Evolutionary conservation across 2,797 vertebrate species (phyloP).

Genomic region (Bradypodion pumilum): DNA sequence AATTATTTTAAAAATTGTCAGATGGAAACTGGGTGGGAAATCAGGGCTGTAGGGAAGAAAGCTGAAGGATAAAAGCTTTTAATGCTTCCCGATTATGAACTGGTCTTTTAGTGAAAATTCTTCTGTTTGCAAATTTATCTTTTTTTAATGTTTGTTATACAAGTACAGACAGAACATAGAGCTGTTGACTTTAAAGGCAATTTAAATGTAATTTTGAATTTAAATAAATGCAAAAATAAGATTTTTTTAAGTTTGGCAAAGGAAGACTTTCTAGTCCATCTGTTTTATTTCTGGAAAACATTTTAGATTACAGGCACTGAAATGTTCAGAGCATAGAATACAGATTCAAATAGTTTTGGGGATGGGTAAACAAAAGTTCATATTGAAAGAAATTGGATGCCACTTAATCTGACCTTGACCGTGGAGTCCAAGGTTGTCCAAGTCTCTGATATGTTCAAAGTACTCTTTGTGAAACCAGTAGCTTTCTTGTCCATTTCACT

Average conservation of each 20-base stretch:
- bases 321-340: conserved; percentile 15
- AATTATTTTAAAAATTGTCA: conserved; percentile 25
- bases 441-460: neutral
- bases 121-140: conserved; percentile 53
- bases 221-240: too few relatives aligned
- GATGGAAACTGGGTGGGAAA: conserved; percentile 24
- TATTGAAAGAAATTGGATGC: too few relatives aligned
- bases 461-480: neutral
- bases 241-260: neutral
- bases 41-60: conserved; percentile 6
- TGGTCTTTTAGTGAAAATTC: conserved; percentile 51
- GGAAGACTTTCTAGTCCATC: neutral
- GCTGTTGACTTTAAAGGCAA: too few relatives aligned
- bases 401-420: neutral
- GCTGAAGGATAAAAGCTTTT: conserved; percentile 30
- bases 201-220: too few relatives aligned
- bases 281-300: conserved; percentile 36
- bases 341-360: conserved; percentile 9
- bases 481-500: neutral
- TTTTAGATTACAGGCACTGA: conserved; percentile 27
- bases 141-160: conserved; percentile 49
- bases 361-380: neutral
- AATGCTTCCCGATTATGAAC: conserved; percentile 49
- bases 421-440: neutral
- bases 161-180: neutral